Percentiles rank a stretch among this genome's conserved stretches.
These are phyloP conservation scores for Caenorhabditis plicata DNA, from an alignment of 2,888 invertebrate genomes.

Conservation along the genomic window DNA sequence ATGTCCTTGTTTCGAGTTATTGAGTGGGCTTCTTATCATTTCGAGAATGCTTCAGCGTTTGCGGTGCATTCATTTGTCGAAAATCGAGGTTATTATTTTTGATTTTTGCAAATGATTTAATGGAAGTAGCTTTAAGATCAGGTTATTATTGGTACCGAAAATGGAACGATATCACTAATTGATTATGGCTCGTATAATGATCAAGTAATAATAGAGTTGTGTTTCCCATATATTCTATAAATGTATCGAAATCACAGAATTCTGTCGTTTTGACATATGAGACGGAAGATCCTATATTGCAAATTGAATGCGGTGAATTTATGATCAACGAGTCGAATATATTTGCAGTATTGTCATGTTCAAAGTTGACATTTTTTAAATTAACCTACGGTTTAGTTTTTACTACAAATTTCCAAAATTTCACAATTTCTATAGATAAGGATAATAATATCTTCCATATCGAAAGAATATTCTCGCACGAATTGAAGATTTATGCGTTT, in stretches of 20 bases:
- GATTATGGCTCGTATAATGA: conserved; percentile 23
- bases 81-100: not conserved
- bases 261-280: conserved; percentile 8
- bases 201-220: conserved; percentile 1
- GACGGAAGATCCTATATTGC: conserved; percentile 22
- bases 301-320: conserved; percentile 22
- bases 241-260: conserved; percentile 2
- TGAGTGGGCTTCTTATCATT: conserved; percentile 20
- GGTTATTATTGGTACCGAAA: conserved; percentile 34
- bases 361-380: conserved; percentile 12
- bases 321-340: conserved; percentile 5
- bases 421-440: conserved; percentile 5
- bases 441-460: conserved; percentile 7
- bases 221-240: not conserved
- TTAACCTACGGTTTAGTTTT: conserved; percentile 12
- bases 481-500: conserved; percentile 27
- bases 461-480: conserved; percentile 34
- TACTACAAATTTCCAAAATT: not conserved
- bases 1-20: conserved; percentile 31
- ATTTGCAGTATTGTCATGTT: conserved; percentile 20
- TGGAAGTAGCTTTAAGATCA: conserved; percentile 21
- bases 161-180: conserved; percentile 32
- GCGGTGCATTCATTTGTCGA: not conserved
- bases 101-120: not conserved
- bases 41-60: not conserved